Percentiles rank a stretch among this genome's conserved stretches.
These are phyloP conservation scores for Ecliptopera silaceata DNA, from an alignment of 2,888 invertebrate species.

Conservation along the genomic window DNA sequence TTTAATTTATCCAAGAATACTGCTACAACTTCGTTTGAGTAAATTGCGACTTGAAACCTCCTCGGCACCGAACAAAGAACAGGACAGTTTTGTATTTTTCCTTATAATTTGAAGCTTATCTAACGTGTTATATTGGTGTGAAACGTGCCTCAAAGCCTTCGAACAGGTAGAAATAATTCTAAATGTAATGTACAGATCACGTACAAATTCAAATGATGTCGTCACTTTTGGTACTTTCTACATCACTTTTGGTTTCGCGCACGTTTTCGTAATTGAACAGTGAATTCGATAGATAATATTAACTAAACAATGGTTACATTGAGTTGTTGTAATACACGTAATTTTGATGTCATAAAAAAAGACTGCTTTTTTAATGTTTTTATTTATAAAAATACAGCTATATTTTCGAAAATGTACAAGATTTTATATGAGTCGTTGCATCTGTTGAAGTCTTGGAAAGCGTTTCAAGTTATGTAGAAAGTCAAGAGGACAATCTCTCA, in stretches of 20 bases:
- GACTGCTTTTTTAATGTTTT: no score
- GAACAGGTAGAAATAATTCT: slow-evolving; percentile 30
- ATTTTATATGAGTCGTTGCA: slow-evolving; percentile 40
- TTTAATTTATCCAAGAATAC: not conserved
- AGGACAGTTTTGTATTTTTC: slow-evolving; percentile 21
- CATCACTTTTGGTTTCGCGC: slow-evolving; percentile 47
- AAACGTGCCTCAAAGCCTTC: slow-evolving; percentile 37
- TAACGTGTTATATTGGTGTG: slow-evolving; percentile 23
- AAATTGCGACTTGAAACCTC: slow-evolving; percentile 4
- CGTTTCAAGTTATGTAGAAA: slow-evolving; percentile 54
- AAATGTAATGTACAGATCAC: slow-evolving; percentile 48
- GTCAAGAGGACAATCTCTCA: slow-evolving; percentile 52
- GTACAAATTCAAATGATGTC: slow-evolving; percentile 49
- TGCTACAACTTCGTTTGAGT: not conserved
- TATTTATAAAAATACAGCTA: not conserved
- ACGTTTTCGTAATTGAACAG: slow-evolving; percentile 41
- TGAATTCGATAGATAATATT: slow-evolving; percentile 5
- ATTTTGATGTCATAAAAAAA: no score
- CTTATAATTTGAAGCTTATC: slow-evolving; percentile 28
- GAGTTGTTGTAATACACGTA: not conserved
- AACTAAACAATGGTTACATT: not conserved
- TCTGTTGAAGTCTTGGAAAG: slow-evolving; percentile 52
- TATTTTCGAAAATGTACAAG: slow-evolving; percentile 23
- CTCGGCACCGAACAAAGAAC: slow-evolving; percentile 11
- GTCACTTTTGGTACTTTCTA: slow-evolving; percentile 60